A percentile compares a stretch with the other conserved stretches of the same genome.
phyloP scores from a whole-genome alignment of 2,113 vertebrate genomes.

The Oostethus manadensis region DNA sequence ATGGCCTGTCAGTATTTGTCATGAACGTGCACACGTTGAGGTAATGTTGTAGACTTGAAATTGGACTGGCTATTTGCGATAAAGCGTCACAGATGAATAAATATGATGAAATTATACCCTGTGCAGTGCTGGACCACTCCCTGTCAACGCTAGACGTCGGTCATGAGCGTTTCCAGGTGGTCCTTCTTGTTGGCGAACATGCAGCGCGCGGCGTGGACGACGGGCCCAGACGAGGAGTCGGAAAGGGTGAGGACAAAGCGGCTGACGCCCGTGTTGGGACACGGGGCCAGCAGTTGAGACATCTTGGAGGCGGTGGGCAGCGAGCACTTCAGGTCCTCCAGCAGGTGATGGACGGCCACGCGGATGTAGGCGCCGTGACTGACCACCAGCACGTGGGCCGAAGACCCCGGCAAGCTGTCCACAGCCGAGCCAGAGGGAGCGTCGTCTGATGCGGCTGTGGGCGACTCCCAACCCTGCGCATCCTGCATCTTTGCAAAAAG shows the following conservation, averaged over 20 bases:
- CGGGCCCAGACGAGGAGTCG: constrained; percentile 47
- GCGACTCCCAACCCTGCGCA: constrained; percentile 28
- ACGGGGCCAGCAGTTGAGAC: constrained; percentile 77
- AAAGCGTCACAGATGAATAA: no score
- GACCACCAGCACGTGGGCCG: constrained; percentile 79
- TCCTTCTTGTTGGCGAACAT: constrained; percentile 83
- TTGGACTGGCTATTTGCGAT: no score
- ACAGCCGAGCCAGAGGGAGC: constrained; percentile 29
- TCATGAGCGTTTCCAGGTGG: constrained; percentile 70
- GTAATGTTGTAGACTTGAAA: no score
- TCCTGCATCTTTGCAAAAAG: constrained; percentile 77
- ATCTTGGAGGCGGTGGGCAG: constrained; percentile 72
- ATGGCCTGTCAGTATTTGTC: no score
- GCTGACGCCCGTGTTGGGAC: constrained; percentile 88
- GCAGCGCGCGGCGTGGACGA: constrained; percentile 64
- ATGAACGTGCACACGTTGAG: no score
- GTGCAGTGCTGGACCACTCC: not conserved
- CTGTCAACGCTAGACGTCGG: constrained; percentile 27
- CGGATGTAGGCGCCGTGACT: constrained; percentile 92
- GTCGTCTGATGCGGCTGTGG: constrained; percentile 5
- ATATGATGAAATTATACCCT: no score
- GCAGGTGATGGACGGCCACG: constrained; percentile 78
- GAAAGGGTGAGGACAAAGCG: constrained; percentile 80
- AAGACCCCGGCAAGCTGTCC: constrained; percentile 36
- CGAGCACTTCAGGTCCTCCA: constrained; percentile 78